A percentile compares a stretch with the other conserved stretches of the same genome.
Conservation (phyloP, 2,113 vertebrate species). For the Zapornia atra region DNA sequence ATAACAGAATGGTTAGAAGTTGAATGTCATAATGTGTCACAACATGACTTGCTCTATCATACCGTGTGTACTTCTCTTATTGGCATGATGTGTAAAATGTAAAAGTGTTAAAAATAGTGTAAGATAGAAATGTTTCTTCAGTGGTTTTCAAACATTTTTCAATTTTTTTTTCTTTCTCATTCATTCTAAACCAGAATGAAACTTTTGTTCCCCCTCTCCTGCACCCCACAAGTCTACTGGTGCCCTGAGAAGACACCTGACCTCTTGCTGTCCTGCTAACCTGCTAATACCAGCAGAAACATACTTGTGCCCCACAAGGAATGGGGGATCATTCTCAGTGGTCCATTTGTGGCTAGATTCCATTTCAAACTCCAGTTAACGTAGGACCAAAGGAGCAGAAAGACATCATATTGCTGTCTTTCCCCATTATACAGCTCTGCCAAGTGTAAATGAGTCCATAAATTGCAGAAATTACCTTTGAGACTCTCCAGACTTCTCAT, state of each 20-base stretch:
- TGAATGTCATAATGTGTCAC: conserved; percentile 5
- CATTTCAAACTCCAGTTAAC: not conserved
- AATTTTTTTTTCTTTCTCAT: not conserved
- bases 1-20: conserved; percentile 20
- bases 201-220: not conserved
- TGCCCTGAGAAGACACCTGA: not conserved
- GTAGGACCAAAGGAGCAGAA: not conserved
- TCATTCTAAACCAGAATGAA: not conserved
- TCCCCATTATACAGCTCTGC: not conserved
- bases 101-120: not conserved
- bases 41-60: not conserved
- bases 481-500: not conserved
- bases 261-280: not conserved
- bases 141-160: not conserved
- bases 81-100: not conserved
- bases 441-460: not conserved
- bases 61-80: not conserved
- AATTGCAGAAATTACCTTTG: not conserved
- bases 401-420: not conserved
- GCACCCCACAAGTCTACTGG: not conserved
- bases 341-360: not conserved
- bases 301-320: not conserved
- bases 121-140: not conserved
- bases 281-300: not conserved
- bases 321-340: not conserved